Evolutionary conservation across 2,113 vertebrate genomes (phyloP).

Genomic region (Perca schrenkii): DNA sequence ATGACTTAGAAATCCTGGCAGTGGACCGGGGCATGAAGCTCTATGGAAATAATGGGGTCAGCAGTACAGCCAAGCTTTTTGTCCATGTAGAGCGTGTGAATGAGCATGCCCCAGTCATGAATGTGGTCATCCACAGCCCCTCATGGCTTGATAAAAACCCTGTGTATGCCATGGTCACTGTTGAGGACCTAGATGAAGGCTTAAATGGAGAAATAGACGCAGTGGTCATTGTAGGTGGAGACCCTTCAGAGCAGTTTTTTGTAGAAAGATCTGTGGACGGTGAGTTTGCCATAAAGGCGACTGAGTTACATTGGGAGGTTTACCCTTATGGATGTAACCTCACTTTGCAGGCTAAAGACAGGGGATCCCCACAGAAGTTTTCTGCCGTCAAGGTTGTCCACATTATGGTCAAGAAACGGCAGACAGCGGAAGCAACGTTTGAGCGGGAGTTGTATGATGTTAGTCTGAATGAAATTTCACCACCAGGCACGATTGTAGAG

Average conservation of each 20-base stretch:
- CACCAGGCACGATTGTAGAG: conserved; percentile 90
- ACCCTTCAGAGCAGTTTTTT: conserved; percentile 88
- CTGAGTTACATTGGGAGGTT: conserved; percentile 89
- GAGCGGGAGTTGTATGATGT: conserved; percentile 90
- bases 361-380: conserved; percentile 90
- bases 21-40: conserved; percentile 99
- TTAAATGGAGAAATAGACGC: conserved; percentile 95
- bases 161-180: conserved; percentile 89
- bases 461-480: conserved; percentile 92
- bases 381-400: conserved; percentile 87
- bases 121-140: conserved; percentile 86
- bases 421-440: conserved; percentile 84
- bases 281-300: conserved; percentile 86
- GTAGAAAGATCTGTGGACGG: conserved; percentile 87
- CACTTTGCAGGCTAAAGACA: conserved; percentile 95
- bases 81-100: conserved; percentile 96
- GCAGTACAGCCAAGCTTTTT: conserved; percentile 97
- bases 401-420: conserved; percentile 83
- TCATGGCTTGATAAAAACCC: conserved; percentile 87
- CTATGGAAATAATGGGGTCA: conserved; percentile 97
- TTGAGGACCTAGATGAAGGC: conserved; percentile 92
- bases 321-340: conserved; percentile 91
- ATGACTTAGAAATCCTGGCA: conserved; percentile 94
- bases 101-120: conserved; percentile 90
- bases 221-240: conserved; percentile 90